Conservation (phyloP, 30 jellyfish, hydroid and myxozoan genomes). For the Pelagia noctiluca region DNA sequence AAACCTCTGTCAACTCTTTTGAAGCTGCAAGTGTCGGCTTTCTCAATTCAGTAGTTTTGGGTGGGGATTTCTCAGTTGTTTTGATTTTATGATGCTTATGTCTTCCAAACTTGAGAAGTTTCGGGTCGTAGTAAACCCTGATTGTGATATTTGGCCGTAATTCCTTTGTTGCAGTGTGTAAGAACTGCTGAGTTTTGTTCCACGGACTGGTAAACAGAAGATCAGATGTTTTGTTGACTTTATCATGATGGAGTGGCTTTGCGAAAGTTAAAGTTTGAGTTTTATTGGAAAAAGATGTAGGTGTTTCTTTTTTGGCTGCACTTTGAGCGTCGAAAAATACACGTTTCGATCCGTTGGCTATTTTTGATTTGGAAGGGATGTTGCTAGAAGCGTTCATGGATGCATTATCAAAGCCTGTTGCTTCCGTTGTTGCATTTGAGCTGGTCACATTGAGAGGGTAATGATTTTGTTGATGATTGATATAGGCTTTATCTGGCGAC, state of each 20-base stretch:
- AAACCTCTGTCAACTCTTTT: conserved; percentile 29
- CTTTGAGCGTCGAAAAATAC: not conserved
- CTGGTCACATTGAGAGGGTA: too few species aligned
- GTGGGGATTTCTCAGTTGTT: not conserved
- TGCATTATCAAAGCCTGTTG: too few species aligned
- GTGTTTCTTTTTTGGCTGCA: too few species aligned
- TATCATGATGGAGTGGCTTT: not conserved
- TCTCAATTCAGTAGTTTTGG: not conserved
- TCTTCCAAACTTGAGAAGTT: conserved; percentile 11
- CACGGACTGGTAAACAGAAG: not conserved
- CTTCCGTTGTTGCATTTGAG: too few species aligned
- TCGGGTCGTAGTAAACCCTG: conserved; percentile 35
- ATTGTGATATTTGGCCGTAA: conserved; percentile 45
- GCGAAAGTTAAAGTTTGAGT: too few species aligned
- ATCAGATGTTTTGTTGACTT: not conserved
- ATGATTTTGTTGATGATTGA: too few species aligned
- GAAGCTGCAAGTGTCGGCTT: not conserved
- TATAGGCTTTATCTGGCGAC: too few species aligned
- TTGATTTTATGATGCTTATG: conserved; percentile 4
- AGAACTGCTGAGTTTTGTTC: conserved; percentile 54
- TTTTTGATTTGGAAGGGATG: conserved; percentile 17
- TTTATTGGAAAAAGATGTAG: too few species aligned
- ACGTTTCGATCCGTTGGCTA: conserved; percentile 53
- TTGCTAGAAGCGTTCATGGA: too few species aligned
- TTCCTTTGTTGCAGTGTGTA: conserved; percentile 6